These are phyloP conservation scores for Apodemus agrarius DNA, from an alignment of 2,797 vertebrate genomes.

Conservation along the genomic window DNA sequence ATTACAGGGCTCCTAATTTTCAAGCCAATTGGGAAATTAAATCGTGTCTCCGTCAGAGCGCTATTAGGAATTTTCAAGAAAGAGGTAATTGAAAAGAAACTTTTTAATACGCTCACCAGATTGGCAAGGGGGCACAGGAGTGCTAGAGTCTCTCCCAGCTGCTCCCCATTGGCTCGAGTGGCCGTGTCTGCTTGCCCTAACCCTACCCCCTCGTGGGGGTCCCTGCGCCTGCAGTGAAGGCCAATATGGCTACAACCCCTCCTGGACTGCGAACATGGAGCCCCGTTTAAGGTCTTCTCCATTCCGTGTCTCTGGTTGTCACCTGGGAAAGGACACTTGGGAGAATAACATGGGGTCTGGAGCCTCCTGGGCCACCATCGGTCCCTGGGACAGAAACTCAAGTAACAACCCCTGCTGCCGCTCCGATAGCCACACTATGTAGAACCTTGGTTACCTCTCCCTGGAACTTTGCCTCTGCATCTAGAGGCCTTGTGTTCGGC, in stretches of 20 bases:
- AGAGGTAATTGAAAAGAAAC: slow-evolving; percentile 89
- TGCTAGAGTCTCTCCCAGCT: slow-evolving; percentile 25
- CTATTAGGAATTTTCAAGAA: slow-evolving; percentile 87
- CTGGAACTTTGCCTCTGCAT: not conserved
- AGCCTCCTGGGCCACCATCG: not conserved
- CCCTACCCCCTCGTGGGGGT: not conserved
- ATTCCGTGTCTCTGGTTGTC: not conserved
- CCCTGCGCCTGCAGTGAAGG: accelerated
- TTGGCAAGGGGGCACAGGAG: slow-evolving; percentile 77
- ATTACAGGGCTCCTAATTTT: slow-evolving; percentile 88
- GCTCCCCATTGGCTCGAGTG: not conserved
- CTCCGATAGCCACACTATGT: accelerated
- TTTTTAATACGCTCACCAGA: slow-evolving; percentile 86
- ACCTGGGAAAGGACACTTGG: not conserved
- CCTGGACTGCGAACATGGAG: not conserved
- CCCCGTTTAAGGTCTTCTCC: not conserved
- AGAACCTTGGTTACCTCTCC: accelerated
- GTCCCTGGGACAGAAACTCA: not conserved
- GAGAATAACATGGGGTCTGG: accelerated
- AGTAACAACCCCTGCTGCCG: accelerated
- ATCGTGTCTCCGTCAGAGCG: slow-evolving; percentile 83
- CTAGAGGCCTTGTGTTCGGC: accelerated
- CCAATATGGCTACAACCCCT: accelerated
- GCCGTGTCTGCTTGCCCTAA: accelerated
- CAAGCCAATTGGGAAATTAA: slow-evolving; percentile 89